Conservation (phyloP, 1,140 invertebrate genomes). For the Littorina saxatilis region DNA sequence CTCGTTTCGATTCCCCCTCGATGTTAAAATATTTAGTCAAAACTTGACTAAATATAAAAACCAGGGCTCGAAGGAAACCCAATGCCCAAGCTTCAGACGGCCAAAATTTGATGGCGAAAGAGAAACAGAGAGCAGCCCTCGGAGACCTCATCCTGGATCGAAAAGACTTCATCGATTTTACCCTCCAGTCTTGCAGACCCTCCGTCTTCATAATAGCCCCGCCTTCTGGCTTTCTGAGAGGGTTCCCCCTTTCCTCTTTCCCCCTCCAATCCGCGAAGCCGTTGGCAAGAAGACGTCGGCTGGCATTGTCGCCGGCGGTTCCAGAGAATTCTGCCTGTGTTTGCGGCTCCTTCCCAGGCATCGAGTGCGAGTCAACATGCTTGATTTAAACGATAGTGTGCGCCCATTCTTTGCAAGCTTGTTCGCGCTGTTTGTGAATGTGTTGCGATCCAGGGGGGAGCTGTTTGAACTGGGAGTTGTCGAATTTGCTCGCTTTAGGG, state of each 20-base stretch:
- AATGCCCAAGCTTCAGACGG: no score
- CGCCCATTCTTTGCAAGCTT: neutral
- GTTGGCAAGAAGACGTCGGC: neutral
- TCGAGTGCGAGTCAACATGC: constrained; percentile 2
- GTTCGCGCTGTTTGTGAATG: neutral
- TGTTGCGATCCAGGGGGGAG: neutral
- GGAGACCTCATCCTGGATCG: neutral
- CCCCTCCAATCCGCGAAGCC: neutral
- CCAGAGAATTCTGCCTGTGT: neutral
- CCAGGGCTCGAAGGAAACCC: no score
- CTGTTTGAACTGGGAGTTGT: neutral
- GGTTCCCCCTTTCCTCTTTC: no score
- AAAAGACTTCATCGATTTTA: neutral
- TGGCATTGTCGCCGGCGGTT: neutral
- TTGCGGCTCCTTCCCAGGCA: neutral
- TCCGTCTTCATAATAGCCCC: neutral
- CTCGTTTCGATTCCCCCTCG: no score
- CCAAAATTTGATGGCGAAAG: neutral
- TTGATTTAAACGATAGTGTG: constrained; percentile 2
- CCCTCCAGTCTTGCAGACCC: neutral
- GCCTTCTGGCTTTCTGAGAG: neutral
- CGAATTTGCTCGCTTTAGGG: neutral
- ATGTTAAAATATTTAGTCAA: no score
- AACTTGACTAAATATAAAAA: no score
- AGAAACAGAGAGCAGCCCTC: neutral